phyloP scores from a whole-genome alignment of 2,888 invertebrate genomes.

The Cerastis leucographa region DNA sequence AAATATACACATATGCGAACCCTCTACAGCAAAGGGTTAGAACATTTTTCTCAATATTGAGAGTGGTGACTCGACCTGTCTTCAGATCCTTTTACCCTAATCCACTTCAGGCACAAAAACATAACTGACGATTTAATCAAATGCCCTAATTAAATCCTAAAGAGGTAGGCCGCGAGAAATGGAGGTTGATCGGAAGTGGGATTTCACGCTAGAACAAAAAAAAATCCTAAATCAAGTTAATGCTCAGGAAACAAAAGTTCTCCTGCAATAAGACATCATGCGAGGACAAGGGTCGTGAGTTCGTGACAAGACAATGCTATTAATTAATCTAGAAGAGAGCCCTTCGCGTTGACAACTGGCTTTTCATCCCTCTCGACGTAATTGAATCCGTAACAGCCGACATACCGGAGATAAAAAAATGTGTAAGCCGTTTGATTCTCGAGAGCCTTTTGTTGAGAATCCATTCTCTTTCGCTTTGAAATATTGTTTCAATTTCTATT shows the following conservation, averaged over 20 bases:
- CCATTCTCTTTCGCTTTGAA: background rate
- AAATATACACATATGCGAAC: background rate
- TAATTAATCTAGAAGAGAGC: constrained; percentile 59
- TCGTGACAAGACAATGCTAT: constrained; percentile 34
- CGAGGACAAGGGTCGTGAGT: constrained; percentile 56
- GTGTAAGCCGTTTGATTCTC: background rate
- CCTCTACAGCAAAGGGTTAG: background rate
- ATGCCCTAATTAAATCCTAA: constrained; percentile 26
- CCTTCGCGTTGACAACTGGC: constrained; percentile 44
- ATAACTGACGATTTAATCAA: background rate
- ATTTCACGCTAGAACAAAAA: background rate
- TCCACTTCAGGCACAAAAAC: constrained; percentile 3
- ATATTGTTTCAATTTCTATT: constrained; percentile 13
- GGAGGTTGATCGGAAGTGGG: background rate
- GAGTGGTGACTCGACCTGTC: background rate
- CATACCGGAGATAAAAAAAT: constrained; percentile 16
- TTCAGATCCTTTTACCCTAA: background rate
- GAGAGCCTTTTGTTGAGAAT: background rate
- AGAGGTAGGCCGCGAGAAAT: background rate
- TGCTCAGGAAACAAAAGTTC: constrained; percentile 39
- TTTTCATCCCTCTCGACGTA: constrained; percentile 50
- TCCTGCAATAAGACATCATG: constrained; percentile 29
- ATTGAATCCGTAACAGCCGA: constrained; percentile 55
- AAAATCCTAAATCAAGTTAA: constrained; percentile 33
- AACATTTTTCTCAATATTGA: background rate